A percentile compares a stretch with the other conserved stretches of the same genome.
These are phyloP conservation scores for Apostichopus californicus DNA, from an alignment of 35 echinoderm and acorn worm species.

Conservation along the genomic window DNA sequence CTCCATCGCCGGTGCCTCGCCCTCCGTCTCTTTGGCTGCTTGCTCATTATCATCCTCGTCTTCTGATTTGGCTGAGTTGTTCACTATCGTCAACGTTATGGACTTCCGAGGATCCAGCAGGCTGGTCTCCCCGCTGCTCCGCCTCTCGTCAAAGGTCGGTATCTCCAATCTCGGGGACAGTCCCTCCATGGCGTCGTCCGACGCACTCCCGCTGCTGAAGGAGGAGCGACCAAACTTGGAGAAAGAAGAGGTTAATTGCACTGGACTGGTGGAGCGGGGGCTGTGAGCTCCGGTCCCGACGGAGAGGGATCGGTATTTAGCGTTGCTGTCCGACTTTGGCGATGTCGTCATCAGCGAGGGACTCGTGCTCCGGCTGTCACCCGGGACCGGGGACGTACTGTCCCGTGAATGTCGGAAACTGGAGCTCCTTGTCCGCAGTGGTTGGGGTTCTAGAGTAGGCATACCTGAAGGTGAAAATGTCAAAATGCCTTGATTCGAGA, in stretches of 20 bases:
- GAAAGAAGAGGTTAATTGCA: background rate
- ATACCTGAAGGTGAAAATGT: conserved; percentile 60
- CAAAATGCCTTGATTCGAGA: no score
- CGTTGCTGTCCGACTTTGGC: conserved; percentile 49
- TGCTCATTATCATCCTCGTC: background rate
- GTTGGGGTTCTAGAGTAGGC: conserved; percentile 97
- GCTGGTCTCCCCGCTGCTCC: background rate
- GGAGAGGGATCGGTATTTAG: conserved; percentile 71
- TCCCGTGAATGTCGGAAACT: conserved; percentile 96
- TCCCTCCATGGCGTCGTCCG: conserved; percentile 47
- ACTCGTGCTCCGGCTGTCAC: conserved; percentile 64
- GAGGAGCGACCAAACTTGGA: background rate
- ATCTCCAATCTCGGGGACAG: conserved; percentile 35
- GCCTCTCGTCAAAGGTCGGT: conserved; percentile 20
- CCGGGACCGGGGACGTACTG: conserved; percentile 63
- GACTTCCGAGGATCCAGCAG: conserved; percentile 43
- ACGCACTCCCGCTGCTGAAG: conserved; percentile 41
- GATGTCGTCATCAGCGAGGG: conserved; percentile 50
- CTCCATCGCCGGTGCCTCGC: background rate
- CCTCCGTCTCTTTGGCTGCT: conserved; percentile 2
- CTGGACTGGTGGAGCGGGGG: conserved; percentile 50
- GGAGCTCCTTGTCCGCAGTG: conserved; percentile 81
- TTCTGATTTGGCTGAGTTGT: conserved; percentile 5
- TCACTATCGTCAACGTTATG: conserved; percentile 70
- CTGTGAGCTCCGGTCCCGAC: conserved; percentile 69